A percentile compares a stretch with the other conserved stretches of the same genome.
phyloP scores from a whole-genome alignment of 2,888 invertebrate species.

The Tenthredo livida region DNA sequence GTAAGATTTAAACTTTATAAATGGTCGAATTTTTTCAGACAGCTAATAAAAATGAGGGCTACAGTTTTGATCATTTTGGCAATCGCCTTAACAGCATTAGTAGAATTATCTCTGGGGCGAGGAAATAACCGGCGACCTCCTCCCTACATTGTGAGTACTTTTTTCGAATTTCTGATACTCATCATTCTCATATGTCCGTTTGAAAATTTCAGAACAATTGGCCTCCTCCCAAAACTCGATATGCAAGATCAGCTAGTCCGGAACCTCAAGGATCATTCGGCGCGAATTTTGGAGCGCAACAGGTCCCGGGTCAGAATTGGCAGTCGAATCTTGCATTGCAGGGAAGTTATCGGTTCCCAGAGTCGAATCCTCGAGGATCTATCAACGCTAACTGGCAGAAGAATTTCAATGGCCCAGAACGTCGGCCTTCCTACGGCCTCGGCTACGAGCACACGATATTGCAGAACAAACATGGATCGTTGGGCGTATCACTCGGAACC shows the following conservation, averaged over 20 bases:
- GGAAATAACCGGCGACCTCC: constrained; percentile 23
- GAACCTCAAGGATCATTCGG: constrained; percentile 35
- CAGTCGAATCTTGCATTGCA: background rate
- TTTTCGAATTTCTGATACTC: background rate
- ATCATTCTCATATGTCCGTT: background rate
- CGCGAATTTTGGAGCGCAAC: constrained; percentile 31
- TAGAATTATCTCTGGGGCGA: background rate
- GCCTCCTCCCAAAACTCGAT: constrained; percentile 31
- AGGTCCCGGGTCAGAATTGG: constrained; percentile 10
- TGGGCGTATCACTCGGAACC: constrained; percentile 1
- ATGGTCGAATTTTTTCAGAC: background rate
- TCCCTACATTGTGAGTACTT: constrained; percentile 28
- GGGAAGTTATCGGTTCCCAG: constrained; percentile 24
- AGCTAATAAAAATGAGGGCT: constrained; percentile 4
- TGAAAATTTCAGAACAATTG: constrained; percentile 14
- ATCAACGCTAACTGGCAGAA: constrained; percentile 1
- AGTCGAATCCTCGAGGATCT: constrained; percentile 10
- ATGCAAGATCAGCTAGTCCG: constrained; percentile 22
- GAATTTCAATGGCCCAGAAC: constrained; percentile 16
- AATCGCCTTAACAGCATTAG: background rate
- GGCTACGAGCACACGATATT: constrained; percentile 27
- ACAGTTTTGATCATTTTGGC: constrained; percentile 21
- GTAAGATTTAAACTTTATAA: background rate
- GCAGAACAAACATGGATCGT: constrained; percentile 23
- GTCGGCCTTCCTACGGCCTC: background rate